Evolutionary conservation across 2,888 invertebrate genomes (phyloP), one percentile per base, ranked within the genome.

Genomic region (Dynastes maya): DNA sequence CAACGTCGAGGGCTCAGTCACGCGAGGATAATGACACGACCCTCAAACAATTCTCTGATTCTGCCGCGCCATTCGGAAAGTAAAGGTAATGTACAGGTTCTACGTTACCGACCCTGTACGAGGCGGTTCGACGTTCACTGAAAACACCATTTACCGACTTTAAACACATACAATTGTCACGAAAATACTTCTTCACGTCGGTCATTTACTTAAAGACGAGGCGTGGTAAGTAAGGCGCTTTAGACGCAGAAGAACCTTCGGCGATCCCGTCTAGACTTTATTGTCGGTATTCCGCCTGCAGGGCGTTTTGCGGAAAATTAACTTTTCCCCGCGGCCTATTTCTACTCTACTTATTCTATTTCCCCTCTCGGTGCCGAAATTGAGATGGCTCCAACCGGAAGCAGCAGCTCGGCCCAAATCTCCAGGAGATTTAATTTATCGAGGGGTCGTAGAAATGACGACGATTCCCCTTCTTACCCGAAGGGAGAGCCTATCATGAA

Each of bases 121-220:
- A 45, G 45, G 45, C 27, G 67, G 2, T 29, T 45, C 67, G 2
- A n/a, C 67, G 29, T 68, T 49, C 67, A 37, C 45, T 68, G 49
- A 68, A 68, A 45, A 68, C 27, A 68, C 67, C 67, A 68, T 68
- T 68, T 68, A 51, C 67, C 72, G 32, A n/a, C 11, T 45, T 22
- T 58, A 72, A 72, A 72, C 45, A 72, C 61, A 72, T 72, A 72
- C 72, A 72, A 72, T 72, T 72, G 72, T 72, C 72, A 40, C 53
- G 72, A 27, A 71, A 72, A 40, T 40, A 72, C 45, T 71, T 58
- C 16, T 37, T 40, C 72, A 40, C 72, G 61, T 72, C 58, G 72
- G 72, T 61, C 72, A 72, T 72, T 72, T 72, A 45, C 61, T 58
- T 72, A 72, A 72, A 72, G 72, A 72, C 58, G 37, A 72, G 72